These are phyloP conservation scores for Ischnus inquisitorius DNA, from an alignment of 2,888 invertebrate genomes.

Conservation along the genomic window DNA sequence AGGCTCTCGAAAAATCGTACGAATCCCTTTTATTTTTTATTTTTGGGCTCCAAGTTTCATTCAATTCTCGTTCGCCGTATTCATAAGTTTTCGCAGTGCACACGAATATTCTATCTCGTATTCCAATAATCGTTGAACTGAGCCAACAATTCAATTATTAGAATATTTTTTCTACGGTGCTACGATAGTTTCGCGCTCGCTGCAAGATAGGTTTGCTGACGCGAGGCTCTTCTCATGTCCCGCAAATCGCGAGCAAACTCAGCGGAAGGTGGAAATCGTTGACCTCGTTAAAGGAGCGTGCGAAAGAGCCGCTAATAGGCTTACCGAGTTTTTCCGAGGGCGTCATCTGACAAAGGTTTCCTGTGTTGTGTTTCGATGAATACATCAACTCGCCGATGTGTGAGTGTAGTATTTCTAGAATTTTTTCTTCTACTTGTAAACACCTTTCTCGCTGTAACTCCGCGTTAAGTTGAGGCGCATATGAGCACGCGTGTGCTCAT, in stretches of 20 bases:
- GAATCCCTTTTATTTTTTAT: not conserved
- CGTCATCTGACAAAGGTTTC: slow-evolving; percentile 49
- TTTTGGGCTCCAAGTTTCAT: not conserved
- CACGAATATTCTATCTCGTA: not conserved
- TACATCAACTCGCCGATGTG: slow-evolving; percentile 16
- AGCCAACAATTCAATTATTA: not conserved
- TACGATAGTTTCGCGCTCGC: slow-evolving; percentile 9
- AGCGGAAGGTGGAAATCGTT: slow-evolving; percentile 75
- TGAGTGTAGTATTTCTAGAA: not conserved
- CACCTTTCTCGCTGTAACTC: not conserved
- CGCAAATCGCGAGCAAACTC: slow-evolving; percentile 58
- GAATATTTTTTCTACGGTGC: slow-evolving; percentile 5
- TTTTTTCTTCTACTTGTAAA: not conserved
- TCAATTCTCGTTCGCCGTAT: not conserved
- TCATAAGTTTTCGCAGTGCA: not conserved
- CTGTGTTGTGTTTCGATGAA: slow-evolving; percentile 37
- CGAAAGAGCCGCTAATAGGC: slow-evolving; percentile 68
- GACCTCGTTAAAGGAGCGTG: slow-evolving; percentile 76
- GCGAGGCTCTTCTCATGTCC: slow-evolving; percentile 54
- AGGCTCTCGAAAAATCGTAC: slow-evolving; percentile 1
- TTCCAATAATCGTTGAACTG: not conserved
- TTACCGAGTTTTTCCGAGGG: slow-evolving; percentile 63
- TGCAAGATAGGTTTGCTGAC: slow-evolving; percentile 6
- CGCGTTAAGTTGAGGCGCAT: not conserved
- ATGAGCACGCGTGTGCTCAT: not conserved